A percentile compares a stretch with the other conserved stretches of the same genome.
Evolutionary conservation across 2,888 invertebrate species (phyloP).

Genomic region (Heliothis peltigera): DNA sequence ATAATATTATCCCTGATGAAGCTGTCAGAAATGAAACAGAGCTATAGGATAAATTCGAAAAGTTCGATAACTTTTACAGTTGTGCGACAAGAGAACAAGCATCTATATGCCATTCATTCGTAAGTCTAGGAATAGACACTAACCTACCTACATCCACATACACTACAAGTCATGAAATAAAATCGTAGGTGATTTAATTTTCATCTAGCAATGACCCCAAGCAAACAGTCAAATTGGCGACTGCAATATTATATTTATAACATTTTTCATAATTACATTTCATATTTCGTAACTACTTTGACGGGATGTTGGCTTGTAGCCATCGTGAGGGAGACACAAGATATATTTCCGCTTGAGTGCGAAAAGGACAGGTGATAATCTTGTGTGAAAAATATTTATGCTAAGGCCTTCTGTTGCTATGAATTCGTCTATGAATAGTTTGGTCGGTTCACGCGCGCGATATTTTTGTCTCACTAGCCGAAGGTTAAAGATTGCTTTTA

Average conservation of each 20-base stretch:
- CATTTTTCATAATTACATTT: constrained; percentile 83
- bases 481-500: constrained; percentile 79
- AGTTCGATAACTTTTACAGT: constrained; percentile 1
- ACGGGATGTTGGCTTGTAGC: constrained; percentile 80
- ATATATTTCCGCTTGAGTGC: constrained; percentile 77
- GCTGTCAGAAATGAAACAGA: not conserved
- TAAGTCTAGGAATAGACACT: constrained; percentile 20
- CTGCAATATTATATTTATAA: constrained; percentile 68
- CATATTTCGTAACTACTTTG: constrained; percentile 86
- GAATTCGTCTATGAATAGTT: constrained; percentile 84
- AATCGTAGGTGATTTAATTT: constrained; percentile 36
- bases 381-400: constrained; percentile 89
- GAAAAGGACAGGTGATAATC: constrained; percentile 85
- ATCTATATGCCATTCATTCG: constrained; percentile 40
- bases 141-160: not conserved
- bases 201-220: constrained; percentile 60
- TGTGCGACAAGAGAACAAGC: not conserved
- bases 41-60: too few relatives aligned
- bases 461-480: constrained; percentile 81
- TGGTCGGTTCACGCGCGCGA: constrained; percentile 73
- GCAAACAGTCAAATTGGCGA: constrained; percentile 48
- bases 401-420: constrained; percentile 86
- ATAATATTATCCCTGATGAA: too few relatives aligned
- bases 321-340: constrained; percentile 79
- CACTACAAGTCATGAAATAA: constrained; percentile 16